These are phyloP conservation scores for Aleiodes leptofemur DNA, from an alignment of 2,888 invertebrate species.

Conservation along the genomic window DNA sequence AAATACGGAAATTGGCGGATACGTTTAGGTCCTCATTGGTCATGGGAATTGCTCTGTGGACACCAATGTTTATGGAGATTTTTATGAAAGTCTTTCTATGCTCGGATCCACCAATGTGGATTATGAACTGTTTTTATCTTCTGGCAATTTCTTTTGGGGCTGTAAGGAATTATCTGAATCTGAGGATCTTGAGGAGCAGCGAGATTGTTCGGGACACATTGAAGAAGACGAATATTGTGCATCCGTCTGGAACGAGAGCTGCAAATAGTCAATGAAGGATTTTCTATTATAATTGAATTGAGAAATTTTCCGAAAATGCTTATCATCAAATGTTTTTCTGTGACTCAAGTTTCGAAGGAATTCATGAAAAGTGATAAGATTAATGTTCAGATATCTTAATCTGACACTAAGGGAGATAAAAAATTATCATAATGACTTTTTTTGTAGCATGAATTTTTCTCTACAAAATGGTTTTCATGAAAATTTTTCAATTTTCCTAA, in stretches of 20 bases:
- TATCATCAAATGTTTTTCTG: too few relatives aligned
- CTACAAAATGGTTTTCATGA: too few relatives aligned
- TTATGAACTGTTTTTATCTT: conserved; percentile 58
- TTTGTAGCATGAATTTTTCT: too few relatives aligned
- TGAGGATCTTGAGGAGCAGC: conserved; percentile 58
- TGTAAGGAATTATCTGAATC: conserved; percentile 62
- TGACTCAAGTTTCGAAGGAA: too few relatives aligned
- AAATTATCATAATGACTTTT: too few relatives aligned
- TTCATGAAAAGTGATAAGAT: too few relatives aligned
- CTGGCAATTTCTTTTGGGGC: conserved; percentile 56
- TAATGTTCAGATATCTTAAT: too few relatives aligned
- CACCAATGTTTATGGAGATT: conserved; percentile 63
- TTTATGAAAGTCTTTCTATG: conserved; percentile 62
- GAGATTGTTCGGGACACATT: conserved; percentile 42
- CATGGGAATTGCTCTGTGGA: conserved; percentile 63
- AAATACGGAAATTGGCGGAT: conserved; percentile 50
- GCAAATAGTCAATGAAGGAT: conserved; percentile 38
- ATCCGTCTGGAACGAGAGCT: conserved; percentile 48
- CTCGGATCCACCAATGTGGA: conserved; percentile 58
- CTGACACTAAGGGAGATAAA: too few relatives aligned
- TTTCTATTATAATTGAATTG: neutral
- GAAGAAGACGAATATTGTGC: conserved; percentile 59
- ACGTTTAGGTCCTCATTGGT: conserved; percentile 59
- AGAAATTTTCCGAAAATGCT: too few relatives aligned
- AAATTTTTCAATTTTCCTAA: too few relatives aligned